Evolutionary conservation across 1,140 invertebrate genomes (phyloP).

Genomic region (Xylocopa sonorina): DNA sequence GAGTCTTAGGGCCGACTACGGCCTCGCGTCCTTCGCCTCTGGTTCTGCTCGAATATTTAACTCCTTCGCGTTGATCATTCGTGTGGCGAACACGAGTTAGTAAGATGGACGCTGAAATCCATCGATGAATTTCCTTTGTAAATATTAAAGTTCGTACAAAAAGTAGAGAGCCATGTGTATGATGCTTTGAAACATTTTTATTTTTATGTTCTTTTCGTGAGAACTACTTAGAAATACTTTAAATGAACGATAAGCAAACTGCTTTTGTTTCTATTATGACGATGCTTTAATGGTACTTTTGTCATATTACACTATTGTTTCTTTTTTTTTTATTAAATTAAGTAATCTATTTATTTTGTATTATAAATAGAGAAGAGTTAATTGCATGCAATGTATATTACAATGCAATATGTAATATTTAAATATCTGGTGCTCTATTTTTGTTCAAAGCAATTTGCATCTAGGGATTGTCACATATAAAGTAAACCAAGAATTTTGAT

Average conservation of each 20-base stretch:
- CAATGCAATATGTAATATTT: too few relatives aligned
- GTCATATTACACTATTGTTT: too few relatives aligned
- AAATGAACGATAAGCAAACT: too few relatives aligned
- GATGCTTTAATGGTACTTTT: too few relatives aligned
- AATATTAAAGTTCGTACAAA: not conserved
- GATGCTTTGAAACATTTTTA: too few relatives aligned
- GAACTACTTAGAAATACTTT: not conserved
- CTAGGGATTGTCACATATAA: too few relatives aligned
- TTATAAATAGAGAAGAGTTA: not conserved
- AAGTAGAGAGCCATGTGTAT: not conserved
- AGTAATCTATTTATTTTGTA: not conserved
- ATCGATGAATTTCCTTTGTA: slow-evolving; percentile 31
- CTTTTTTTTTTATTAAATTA: too few relatives aligned
- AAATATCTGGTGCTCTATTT: too few relatives aligned
- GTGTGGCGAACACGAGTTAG: not conserved
- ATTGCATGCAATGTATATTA: too few relatives aligned
- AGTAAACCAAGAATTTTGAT: too few relatives aligned
- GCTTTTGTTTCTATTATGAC: too few relatives aligned
- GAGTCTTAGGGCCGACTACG: slow-evolving; percentile 66
- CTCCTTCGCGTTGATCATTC: not conserved
- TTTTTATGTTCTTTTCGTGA: not conserved
- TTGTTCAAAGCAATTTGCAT: too few relatives aligned
- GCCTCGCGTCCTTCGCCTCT: slow-evolving; percentile 12
- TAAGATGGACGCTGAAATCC: slow-evolving; percentile 16
- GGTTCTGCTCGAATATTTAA: slow-evolving; percentile 23